phyloP scores from a whole-genome alignment of 2,888 invertebrate species.

The Dynastes maya region DNA sequence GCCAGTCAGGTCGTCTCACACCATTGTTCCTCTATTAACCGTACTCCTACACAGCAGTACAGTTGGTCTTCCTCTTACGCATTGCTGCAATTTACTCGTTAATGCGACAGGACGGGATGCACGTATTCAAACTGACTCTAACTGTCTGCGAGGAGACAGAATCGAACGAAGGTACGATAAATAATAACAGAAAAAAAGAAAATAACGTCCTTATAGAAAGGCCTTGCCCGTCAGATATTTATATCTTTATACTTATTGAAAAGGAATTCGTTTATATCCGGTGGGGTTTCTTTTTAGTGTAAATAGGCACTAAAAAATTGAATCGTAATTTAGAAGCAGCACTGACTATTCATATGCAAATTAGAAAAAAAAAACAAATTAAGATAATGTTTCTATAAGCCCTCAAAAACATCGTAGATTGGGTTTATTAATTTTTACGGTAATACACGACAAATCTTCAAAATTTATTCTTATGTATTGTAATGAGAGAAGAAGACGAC shows the following conservation, averaged over 20 bases:
- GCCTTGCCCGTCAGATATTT: slow-evolving; percentile 33
- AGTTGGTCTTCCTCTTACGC: slow-evolving; percentile 58
- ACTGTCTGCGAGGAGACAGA: slow-evolving; percentile 30
- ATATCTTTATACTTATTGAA: slow-evolving; percentile 55
- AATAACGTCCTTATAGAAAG: slow-evolving; percentile 31
- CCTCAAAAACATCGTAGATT: too few species aligned
- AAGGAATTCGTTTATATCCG: slow-evolving; percentile 60
- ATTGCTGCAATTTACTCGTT: slow-evolving; percentile 24
- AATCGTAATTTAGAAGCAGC: too few species aligned
- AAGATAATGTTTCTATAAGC: too few species aligned
- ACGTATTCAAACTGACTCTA: slow-evolving; percentile 22
- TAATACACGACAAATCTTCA: too few species aligned
- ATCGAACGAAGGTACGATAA: slow-evolving; percentile 16
- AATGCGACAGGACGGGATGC: slow-evolving; percentile 26
- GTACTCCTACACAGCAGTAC: slow-evolving; percentile 60
- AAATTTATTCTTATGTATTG: too few species aligned
- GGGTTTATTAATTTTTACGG: too few species aligned
- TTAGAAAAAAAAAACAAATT: too few species aligned
- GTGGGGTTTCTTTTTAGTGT: slow-evolving; percentile 53
- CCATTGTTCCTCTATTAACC: slow-evolving; percentile 64
- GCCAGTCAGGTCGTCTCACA: slow-evolving; percentile 68
- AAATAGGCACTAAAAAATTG: too few species aligned
- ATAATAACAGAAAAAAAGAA: slow-evolving; percentile 22
- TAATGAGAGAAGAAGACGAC: too few species aligned
- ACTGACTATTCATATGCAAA: too few species aligned